phyloP scores from a whole-genome alignment of 2,888 invertebrate species.

The Leptura quadrifasciata region DNA sequence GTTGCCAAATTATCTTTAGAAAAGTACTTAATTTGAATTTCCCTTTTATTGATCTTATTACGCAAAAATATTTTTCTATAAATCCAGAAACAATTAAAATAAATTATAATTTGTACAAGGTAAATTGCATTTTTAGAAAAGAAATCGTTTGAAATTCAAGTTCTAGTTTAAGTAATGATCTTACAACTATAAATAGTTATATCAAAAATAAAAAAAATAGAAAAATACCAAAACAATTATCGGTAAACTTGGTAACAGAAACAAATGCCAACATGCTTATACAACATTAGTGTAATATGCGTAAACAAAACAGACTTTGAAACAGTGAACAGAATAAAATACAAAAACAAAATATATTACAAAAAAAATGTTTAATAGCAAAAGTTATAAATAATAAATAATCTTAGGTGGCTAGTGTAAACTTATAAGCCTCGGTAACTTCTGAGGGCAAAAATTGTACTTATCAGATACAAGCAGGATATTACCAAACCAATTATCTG shows the following conservation, averaged over 20 bases:
- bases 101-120: background rate
- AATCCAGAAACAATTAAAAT: background rate
- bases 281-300: background rate
- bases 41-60: too few species aligned
- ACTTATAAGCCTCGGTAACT: slow-evolving; percentile 84
- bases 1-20: too few species aligned
- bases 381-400: slow-evolving; percentile 40
- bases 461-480: slow-evolving; percentile 83
- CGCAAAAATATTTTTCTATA: background rate
- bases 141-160: background rate
- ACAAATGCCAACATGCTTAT: background rate
- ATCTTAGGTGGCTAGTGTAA: slow-evolving; percentile 5
- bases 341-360: background rate
- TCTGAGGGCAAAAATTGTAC: slow-evolving; percentile 85
- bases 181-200: background rate
- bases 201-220: background rate
- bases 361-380: slow-evolving; percentile 9
- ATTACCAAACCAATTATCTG: slow-evolving; percentile 87
- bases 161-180: background rate
- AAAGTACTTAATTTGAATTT: too few species aligned
- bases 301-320: background rate
- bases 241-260: background rate
- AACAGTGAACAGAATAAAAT: background rate
- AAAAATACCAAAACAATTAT: background rate
- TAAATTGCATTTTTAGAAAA: background rate